Percentiles rank a stretch among this genome's conserved stretches.
Evolutionary conservation across 2,797 vertebrate genomes (phyloP).

Genomic region (Synaphobranchus kaupii): DNA sequence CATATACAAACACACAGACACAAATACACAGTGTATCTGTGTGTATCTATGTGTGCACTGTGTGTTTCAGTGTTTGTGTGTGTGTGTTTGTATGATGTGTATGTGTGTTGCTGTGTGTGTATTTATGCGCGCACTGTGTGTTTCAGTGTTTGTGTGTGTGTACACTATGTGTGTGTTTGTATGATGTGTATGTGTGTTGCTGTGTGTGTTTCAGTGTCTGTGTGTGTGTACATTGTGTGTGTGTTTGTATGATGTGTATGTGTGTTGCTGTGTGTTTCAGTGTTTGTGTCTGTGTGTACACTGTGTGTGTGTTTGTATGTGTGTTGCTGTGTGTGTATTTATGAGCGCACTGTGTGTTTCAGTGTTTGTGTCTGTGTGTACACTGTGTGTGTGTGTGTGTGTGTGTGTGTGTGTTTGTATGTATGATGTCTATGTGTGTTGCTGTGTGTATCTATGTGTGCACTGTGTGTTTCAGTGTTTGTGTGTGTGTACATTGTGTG

Average conservation of each 20-base stretch:
- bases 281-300: no score
- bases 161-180: no score
- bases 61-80: background rate
- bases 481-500: background rate
- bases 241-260: no score
- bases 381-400: background rate
- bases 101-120: background rate
- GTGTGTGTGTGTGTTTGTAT: background rate
- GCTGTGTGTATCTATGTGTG: slow-evolving; percentile 21
- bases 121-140: slow-evolving; percentile 1
- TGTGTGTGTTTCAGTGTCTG: slow-evolving; percentile 14
- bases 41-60: background rate
- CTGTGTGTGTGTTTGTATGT: no score
- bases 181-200: slow-evolving; percentile 14
- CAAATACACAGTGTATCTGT: no score
- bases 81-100: background rate
- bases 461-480: slow-evolving; percentile 12
- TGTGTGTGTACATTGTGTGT: background rate
- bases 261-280: no score
- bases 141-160: background rate
- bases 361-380: background rate
- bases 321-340: slow-evolving; percentile 52
- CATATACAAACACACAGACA: no score
- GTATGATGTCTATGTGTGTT: background rate
- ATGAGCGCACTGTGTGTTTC: slow-evolving; percentile 39